Evolutionary conservation across 2,113 vertebrate genomes (phyloP).

Genomic region (Trichechus manatus): DNA sequence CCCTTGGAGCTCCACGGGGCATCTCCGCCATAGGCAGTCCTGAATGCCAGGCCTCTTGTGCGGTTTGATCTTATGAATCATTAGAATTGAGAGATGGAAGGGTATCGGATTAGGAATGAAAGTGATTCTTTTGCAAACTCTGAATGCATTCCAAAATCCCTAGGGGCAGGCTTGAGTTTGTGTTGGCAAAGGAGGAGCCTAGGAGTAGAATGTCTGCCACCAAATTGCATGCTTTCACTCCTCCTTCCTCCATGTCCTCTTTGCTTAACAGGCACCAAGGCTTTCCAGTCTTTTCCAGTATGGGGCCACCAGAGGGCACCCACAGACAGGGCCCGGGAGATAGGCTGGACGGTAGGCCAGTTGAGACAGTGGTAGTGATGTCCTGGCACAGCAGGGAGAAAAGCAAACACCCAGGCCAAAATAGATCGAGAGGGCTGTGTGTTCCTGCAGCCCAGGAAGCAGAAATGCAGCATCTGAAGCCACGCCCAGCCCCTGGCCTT

Average conservation of each 20-base stretch:
- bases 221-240: background rate
- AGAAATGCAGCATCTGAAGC: background rate
- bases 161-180: background rate
- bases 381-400: too few relatives aligned
- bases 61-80: background rate
- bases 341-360: accelerated
- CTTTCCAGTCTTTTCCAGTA: background rate
- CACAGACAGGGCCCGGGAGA: conserved; percentile 39
- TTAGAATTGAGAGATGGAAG: background rate
- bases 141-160: background rate
- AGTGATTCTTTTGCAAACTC: background rate
- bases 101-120: background rate
- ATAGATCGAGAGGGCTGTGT: background rate
- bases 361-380: background rate
- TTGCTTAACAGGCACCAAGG: background rate
- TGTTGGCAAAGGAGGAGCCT: background rate
- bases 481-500: background rate
- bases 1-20: background rate
- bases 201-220: background rate
- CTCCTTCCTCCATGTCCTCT: background rate
- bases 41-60: background rate
- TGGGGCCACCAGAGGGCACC: conserved; percentile 75
- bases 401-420: background rate
- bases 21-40: background rate
- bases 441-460: background rate